Conservation (phyloP, 2,797 vertebrate species). For the Erpetoichthys calabaricus region DNA sequence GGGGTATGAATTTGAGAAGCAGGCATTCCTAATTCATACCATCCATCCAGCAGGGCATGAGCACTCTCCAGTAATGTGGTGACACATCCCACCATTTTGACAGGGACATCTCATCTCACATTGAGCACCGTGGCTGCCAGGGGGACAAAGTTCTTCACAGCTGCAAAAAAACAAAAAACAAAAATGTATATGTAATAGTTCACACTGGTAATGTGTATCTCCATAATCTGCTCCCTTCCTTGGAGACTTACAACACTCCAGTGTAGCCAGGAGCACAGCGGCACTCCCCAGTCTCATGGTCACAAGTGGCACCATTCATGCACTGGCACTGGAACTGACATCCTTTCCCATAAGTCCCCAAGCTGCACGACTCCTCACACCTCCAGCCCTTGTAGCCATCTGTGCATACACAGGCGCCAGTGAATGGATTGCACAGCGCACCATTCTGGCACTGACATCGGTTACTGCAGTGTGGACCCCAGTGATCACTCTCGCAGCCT, state of each 20-base stretch:
- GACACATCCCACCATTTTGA: constrained; percentile 87
- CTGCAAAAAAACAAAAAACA: constrained; percentile 34
- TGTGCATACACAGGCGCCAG: constrained; percentile 88
- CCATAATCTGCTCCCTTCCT: too few relatives aligned
- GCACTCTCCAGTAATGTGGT: constrained; percentile 94
- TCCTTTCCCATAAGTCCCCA: constrained; percentile 78
- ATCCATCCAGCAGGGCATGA: constrained; percentile 86
- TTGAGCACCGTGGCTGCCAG: constrained; percentile 83
- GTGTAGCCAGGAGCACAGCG: constrained; percentile 88
- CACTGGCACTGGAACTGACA: constrained; percentile 92
- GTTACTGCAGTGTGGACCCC: constrained; percentile 97
- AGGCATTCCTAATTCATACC: constrained; percentile 47
- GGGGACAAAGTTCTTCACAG: constrained; percentile 85
- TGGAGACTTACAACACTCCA: constrained; percentile 79
- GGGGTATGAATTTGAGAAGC: constrained; percentile 24
- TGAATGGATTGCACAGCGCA: constrained; percentile 98
- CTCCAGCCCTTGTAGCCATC: constrained; percentile 93
- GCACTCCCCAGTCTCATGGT: constrained; percentile 86
- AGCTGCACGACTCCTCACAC: constrained; percentile 83
- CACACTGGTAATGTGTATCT: too few relatives aligned
- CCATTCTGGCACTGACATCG: constrained; percentile 93
- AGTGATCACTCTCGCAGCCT: constrained; percentile 93
- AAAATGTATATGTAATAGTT: too few relatives aligned
- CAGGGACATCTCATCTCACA: constrained; percentile 93
- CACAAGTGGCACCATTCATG: constrained; percentile 82